Evolutionary conservation across 2,888 invertebrate species (phyloP).

Genomic region (Heliconius sara): DNA sequence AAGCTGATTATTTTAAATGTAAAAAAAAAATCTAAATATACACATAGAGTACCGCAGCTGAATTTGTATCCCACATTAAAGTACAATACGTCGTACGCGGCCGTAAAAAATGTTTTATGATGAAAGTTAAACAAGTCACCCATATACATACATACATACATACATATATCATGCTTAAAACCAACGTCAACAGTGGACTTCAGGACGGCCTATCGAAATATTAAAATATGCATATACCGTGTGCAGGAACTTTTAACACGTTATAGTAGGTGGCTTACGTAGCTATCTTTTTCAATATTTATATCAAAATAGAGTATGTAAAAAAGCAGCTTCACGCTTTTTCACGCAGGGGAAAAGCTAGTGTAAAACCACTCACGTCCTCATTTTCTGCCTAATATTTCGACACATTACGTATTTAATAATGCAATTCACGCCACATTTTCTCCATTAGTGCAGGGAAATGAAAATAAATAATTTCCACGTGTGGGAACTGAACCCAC

Average conservation of each 20-base stretch:
- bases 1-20: too few species aligned
- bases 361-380: too few species aligned
- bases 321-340: too few species aligned
- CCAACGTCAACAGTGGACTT: constrained; percentile 17
- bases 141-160: not conserved
- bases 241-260: constrained; percentile 18
- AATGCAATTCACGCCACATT: too few species aligned
- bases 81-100: not conserved
- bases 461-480: not conserved
- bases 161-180: constrained; percentile 25
- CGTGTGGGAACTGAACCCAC: not conserved
- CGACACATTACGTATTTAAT: too few species aligned
- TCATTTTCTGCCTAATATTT: too few species aligned
- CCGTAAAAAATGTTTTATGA: constrained; percentile 29
- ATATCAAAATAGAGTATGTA: too few species aligned
- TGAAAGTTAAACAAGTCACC: constrained; percentile 28
- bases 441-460: not conserved
- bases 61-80: constrained; percentile 19
- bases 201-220: constrained; percentile 19
- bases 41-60: constrained; percentile 6
- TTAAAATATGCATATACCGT: constrained; percentile 20
- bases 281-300: not conserved
- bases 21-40: not conserved
- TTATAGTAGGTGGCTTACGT: not conserved
- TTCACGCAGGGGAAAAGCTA: too few species aligned